phyloP scores from a whole-genome alignment of 2,113 vertebrate genomes.

The Oreotrochilus melanogaster region DNA sequence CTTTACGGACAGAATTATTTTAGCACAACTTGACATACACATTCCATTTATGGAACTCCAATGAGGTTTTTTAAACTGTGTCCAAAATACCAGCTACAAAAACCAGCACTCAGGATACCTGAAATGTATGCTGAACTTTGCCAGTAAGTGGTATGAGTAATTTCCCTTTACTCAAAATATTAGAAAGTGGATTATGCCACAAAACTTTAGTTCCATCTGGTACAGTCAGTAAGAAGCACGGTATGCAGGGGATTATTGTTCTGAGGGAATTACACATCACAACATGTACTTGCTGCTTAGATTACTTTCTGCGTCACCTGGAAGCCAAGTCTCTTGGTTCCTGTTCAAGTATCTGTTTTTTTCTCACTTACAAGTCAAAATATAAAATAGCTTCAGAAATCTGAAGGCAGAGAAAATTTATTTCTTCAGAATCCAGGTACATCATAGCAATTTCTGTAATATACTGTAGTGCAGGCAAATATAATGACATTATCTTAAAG shows the following conservation, averaged over 20 bases:
- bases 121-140: background rate
- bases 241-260: background rate
- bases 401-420: background rate
- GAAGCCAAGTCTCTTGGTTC: background rate
- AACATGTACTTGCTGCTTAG: background rate
- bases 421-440: background rate
- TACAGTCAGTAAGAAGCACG: background rate
- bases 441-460: background rate
- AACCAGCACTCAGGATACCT: background rate
- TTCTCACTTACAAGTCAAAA: background rate
- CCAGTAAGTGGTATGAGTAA: background rate
- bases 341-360: background rate
- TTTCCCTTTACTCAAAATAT: background rate
- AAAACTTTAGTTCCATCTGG: background rate
- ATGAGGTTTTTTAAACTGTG: constrained; percentile 29
- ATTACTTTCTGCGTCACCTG: background rate
- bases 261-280: background rate
- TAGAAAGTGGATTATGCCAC: background rate
- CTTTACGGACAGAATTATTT: background rate
- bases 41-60: background rate
- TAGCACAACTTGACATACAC: background rate
- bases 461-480: background rate
- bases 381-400: background rate
- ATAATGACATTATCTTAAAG: background rate
- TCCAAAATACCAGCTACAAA: background rate